These are phyloP conservation scores for Lacerta viridis DNA, from an alignment of 2,797 vertebrate species.

Conservation along the genomic window DNA sequence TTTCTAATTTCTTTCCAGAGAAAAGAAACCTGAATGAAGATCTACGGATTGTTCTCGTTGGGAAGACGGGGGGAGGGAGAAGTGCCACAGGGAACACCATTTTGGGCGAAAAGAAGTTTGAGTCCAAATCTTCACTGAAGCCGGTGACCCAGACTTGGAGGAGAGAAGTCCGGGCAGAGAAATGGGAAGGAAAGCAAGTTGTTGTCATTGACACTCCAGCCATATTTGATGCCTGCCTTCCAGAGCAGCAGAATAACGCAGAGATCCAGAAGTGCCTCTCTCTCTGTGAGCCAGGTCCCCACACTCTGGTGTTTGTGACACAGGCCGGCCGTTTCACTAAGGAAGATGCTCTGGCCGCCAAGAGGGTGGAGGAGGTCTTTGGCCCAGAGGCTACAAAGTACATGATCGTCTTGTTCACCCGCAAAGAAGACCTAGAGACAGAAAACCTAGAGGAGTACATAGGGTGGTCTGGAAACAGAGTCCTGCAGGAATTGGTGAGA, in stretches of 20 bases:
- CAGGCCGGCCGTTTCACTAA: neutral
- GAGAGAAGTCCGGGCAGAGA: fast-evolving
- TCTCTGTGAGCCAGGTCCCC: fast-evolving
- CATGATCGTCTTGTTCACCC: no score
- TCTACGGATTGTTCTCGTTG: constrained; percentile 81
- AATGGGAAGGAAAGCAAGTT: fast-evolving
- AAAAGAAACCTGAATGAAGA: no score
- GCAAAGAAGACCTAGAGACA: no score
- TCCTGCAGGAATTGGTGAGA: no score
- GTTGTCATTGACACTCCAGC: fast-evolving
- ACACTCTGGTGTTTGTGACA: neutral
- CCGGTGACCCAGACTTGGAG: fast-evolving
- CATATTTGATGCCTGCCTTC: fast-evolving
- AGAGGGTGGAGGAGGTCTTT: neutral
- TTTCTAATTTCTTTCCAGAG: neutral
- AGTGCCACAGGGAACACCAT: constrained; percentile 86
- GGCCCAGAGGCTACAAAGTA: neutral
- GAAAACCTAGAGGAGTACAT: no score
- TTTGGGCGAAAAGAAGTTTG: constrained; percentile 45
- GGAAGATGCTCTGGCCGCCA: neutral
- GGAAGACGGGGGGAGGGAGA: constrained; percentile 85
- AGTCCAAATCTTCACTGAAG: neutral
- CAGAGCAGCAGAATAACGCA: neutral
- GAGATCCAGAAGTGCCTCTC: neutral
- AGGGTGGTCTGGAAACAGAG: no score